Evolutionary conservation across 2,888 invertebrate genomes (phyloP), one percentile per base, ranked within the genome.

Genomic region (Synergus umbraculus): DNA sequence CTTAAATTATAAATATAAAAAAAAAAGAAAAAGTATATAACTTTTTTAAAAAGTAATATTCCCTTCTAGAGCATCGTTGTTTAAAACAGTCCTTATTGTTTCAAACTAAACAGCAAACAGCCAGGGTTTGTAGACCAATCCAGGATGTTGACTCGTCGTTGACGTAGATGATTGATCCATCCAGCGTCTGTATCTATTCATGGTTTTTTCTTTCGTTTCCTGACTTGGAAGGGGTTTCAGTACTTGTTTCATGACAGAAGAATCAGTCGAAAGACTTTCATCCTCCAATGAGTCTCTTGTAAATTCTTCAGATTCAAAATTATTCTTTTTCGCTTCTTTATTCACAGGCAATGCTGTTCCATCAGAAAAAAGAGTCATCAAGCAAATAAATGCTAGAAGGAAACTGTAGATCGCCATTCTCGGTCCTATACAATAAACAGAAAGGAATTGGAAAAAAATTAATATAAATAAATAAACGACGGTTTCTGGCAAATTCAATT

Each of bases 231-330:
- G 13, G 4, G 9, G n/a, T 58, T 73, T 58, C 0, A 49, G 29
- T 9, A 54, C n/a, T 54, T 73, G 37, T 73, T 29, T 41, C 1
- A 37, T 29, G 8, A 37, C 73, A 54, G 37, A 54, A n/a, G 54
- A 54, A 9, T 15, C 41, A 15, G 29, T 73, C n/a, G 49, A n/a
- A 41, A 37, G 5, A 49, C 37, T 73, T n/a, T 37, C 41, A 4
- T 58, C 73, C 54, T 73, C 73, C 12, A 54, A 9, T 37, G 73
- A 58, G 5, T n/a, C 54, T 73, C 37, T 58, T 0, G 73, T 73
- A n/a, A 49, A 73, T 54, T 73, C 73, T 29, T 73, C 73, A 0
- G 73, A 73, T 10, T 73, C 73, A 37, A 54, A 73, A 5, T 73
- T 73, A 5, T 73, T 73, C 9, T 54, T 73, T 73, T 73, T 73